Base-by-base conservation (phyloP, 2,797 vertebrate genomes). In the Eleutherodactylus coqui region DNA sequence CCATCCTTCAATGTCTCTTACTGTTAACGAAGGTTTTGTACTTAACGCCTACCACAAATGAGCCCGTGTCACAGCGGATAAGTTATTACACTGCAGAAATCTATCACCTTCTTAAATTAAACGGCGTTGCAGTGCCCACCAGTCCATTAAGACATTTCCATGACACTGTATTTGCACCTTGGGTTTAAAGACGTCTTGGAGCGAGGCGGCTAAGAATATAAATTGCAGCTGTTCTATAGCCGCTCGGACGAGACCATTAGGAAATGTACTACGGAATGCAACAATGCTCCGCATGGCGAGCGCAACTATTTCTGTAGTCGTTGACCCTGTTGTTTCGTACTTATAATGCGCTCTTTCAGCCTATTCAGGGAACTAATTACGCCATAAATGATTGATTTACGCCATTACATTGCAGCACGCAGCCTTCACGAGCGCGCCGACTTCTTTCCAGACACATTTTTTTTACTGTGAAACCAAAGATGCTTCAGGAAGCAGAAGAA, bases 181-280 rank as follows among this genome's bases (percentile, higher is more conserved):
- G 85, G 84, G 90, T 88, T 90, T 89, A 86, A 90, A 89, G 58
- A 88, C 58, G 88, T 88, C 80, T 90, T 89, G 88, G 90, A 88
- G 82, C 43, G 84, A 77, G 82, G 58, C 62, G 88, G 80, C 89
- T 91, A 90, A 90, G 90, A 90, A 91, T 89, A 91, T 45, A 0
- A 79, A 69, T 85, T 89, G 88, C 90, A 93, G 91, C 90, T 93
- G 91, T 91, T 92, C 86, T 89, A 88, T 90, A 88, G 89, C 91
- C 88, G 89, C 89, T 90, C 79, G 89, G 89, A 87, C 91, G 92
- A 85, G 90, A 88, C 90, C 87, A 87, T 90, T 90, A 92, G 89
- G 91, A 92, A 92, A 91, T 91, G 89, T 92, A 91, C 89, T 90
- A 91, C 86, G 90, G 89, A 91, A 91, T 92, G 90, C 90, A 89